Evolutionary conservation across 2,113 vertebrate species (phyloP).

Genomic region (Daboia siamensis): DNA sequence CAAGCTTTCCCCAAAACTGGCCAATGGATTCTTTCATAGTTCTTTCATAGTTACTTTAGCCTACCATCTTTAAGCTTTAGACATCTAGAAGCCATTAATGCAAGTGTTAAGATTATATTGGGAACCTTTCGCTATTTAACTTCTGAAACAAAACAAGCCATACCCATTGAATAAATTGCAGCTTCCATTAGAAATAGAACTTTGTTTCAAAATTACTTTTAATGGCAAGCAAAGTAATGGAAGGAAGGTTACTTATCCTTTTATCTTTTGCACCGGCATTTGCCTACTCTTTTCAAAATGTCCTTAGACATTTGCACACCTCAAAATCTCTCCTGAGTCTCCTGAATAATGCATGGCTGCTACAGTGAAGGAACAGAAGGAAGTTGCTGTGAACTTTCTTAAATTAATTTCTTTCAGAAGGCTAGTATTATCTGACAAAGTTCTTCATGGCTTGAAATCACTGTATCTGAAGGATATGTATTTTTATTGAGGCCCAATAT

Average conservation of each 20-base stretch:
- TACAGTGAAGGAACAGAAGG: background rate
- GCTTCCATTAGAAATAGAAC: background rate
- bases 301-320: background rate
- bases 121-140: background rate
- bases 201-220: background rate
- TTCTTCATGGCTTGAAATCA: background rate
- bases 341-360: background rate
- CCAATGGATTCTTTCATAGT: background rate
- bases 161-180: background rate
- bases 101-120: background rate
- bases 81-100: conserved; percentile 11
- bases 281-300: background rate
- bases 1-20: background rate
- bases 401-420: background rate
- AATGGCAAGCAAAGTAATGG: background rate
- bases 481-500: background rate
- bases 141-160: background rate
- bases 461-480: background rate
- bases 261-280: background rate
- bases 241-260: background rate
- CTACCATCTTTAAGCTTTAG: conserved; percentile 19
- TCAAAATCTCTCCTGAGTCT: background rate
- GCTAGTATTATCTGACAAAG: background rate
- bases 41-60: conserved; percentile 6
- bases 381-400: background rate